Evolutionary conservation across 2,888 invertebrate species (phyloP), one percentile per base, ranked within the genome.

Genomic region (Synanthedon andrenaeformis): DNA sequence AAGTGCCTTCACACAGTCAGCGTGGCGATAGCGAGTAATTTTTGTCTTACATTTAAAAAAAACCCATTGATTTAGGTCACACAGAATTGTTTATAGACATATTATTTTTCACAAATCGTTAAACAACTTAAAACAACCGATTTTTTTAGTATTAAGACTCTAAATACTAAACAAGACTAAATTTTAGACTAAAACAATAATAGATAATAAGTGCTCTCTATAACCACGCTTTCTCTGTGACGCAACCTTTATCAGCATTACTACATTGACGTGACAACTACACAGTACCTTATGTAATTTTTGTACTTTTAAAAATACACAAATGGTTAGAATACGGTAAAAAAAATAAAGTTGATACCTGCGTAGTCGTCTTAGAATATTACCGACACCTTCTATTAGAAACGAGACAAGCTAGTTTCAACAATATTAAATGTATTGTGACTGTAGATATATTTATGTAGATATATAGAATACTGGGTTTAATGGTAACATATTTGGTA

Each of bases 401-500:
- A 57, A 59, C 60, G 67, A 64, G 65, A 64, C 12, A 14, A 35
- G 10, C 6, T 62, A 60, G 57, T 59, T 55, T 58, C 58, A 59
- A 58, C 62, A 65, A 62, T 60, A 62, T 65, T 65, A 66, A 59
- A 62, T 63, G 61, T 65, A 63, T 67, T 70, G 70, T 77, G 77
- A 79, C 79, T 76, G 75, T 67, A n/a, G n/a, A n/a, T n/a, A 45
- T 45, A 45, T n/a, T 45, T 42, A 49, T 55, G 53, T 14, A 45
- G 68, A 63, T 65, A 62, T 56, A 59, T 64, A 69, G 63, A 62
- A 66, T 55, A 58, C 56, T 56, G 56, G 52, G 54, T 54, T 69
- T 73, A 55, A 75, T 78, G 78, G 77, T 78, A 78, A 79, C 76
- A 70, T 64, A 67, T 66, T 66, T 72, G 75, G 74, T 76, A 77